phyloP scores from a whole-genome alignment of 2,888 invertebrate genomes.

The Drosophila kokeensis region DNA sequence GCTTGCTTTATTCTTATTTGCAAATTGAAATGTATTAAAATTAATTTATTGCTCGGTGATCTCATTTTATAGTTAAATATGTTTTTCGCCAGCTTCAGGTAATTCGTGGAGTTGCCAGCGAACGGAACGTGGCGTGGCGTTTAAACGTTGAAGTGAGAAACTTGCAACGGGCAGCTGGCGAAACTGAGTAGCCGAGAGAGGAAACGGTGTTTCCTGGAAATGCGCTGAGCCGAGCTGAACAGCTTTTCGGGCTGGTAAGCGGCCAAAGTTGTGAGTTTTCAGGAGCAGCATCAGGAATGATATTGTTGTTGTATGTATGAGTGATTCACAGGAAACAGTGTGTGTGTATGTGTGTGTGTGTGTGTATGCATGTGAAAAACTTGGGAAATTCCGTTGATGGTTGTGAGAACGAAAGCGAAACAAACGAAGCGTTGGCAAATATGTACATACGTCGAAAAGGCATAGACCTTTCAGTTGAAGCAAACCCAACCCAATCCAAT shows the following conservation, averaged over 20 bases:
- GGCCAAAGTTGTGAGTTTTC: conserved; percentile 23
- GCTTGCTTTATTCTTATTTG: neutral
- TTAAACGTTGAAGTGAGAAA: conserved; percentile 5
- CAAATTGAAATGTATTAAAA: neutral
- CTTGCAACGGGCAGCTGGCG: conserved; percentile 21
- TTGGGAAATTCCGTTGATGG: conserved; percentile 46
- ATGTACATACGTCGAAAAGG: conserved; percentile 10
- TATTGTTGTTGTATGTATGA: conserved; percentile 10
- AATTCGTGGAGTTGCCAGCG: conserved; percentile 9
- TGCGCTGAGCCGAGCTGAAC: conserved; percentile 39
- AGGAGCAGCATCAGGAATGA: conserved; percentile 37
- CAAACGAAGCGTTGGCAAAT: conserved; percentile 36
- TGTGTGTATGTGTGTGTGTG: conserved; percentile 37
- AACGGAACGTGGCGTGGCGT: conserved; percentile 8
- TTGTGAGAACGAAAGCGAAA: conserved; percentile 60
- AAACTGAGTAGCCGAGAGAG: conserved; percentile 27
- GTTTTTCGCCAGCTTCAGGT: neutral
- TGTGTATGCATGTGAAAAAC: conserved; percentile 44
- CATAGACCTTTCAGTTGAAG: conserved; percentile 11
- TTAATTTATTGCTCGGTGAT: neutral
- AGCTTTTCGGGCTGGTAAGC: conserved; percentile 13
- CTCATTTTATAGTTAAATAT: neutral
- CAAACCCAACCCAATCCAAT: neutral
- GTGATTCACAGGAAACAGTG: conserved; percentile 53
- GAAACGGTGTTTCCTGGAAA: conserved; percentile 75